Base-by-base conservation (phyloP, 2,888 invertebrate genomes). In the Criorhina ranunculi region DNA sequence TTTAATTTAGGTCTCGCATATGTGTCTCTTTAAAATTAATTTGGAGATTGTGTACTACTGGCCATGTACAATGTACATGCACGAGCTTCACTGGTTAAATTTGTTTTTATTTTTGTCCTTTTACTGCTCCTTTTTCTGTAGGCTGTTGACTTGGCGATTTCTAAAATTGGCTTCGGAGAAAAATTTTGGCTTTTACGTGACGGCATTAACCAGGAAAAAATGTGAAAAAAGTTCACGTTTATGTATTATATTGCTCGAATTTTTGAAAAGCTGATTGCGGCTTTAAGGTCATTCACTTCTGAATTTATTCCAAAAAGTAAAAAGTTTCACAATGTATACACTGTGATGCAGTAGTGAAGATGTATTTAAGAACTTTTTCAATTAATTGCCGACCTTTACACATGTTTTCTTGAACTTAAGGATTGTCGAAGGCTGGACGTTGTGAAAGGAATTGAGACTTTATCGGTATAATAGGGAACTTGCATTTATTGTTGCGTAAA, bases 11-110 rank as follows among this genome's bases (percentile, higher is more conserved):
- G 64, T 80, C 80, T 53, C 59, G 53, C 75, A 80, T 85, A 53
- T 85, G 80, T 80, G 80, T 24, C 57, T 80, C 69, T 85, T 75
- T 76, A 75, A 85, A 85, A 85, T 85, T 80, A 85, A 75, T 80
- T 83, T 62, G 12, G 35, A 60, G 42, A 69, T 60, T 75, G 51
- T 19, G 29, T 57, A 37, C 35, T 42, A 15, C 57, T 49, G 24
- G 31, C 35, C 67, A 11, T 49, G 29, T 51, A 55, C 55, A n/a
- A n/a, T n/a, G n/a, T n/a, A 49, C 40, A 57, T n/a, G 64, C 24
- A 53, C 55, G 12, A 46, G 49, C 11, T 31, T 9, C 19, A 11
- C 9, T 37, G 49, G 17, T 35, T n/a, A n/a, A n/a, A n/a, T n/a
- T 19, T 15, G 46, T 31, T 62, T 53, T 46, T 40, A 12, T 2